These are phyloP conservation scores for Dryadula phaetusa DNA, from an alignment of 2,888 invertebrate genomes.

Conservation along the genomic window DNA sequence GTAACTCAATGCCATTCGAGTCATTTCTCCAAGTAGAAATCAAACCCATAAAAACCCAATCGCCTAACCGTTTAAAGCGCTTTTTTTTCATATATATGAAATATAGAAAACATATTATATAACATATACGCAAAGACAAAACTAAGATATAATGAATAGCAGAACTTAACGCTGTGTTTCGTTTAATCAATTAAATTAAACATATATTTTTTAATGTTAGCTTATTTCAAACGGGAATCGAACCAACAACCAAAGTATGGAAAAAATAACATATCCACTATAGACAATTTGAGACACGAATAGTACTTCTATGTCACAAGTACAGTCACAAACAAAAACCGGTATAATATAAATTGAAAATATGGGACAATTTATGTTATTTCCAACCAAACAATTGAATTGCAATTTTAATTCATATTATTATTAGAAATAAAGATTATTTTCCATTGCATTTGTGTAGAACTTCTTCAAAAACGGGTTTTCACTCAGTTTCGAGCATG, in stretches of 20 bases:
- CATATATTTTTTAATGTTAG: no score
- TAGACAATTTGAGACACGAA: background rate
- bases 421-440: background rate
- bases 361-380: slow-evolving; percentile 8
- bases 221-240: background rate
- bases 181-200: no score
- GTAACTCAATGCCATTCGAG: no score
- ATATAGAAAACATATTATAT: no score
- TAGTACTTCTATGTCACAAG: background rate
- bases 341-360: slow-evolving; percentile 1
- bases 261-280: no score
- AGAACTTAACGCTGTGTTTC: background rate
- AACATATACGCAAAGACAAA: no score
- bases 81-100: no score
- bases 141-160: background rate
- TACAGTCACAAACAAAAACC: background rate
- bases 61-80: no score
- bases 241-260: no score
- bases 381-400: background rate
- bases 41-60: no score
- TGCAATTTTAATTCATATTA: background rate
- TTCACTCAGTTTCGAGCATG: slow-evolving; percentile 18
- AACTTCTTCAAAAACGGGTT: slow-evolving; percentile 20
- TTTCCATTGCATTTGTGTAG: background rate
- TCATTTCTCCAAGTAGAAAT: no score